These are phyloP conservation scores for Venustaconcha ellipsiformis DNA, from an alignment of 1,140 invertebrate species.

Conservation along the genomic window DNA sequence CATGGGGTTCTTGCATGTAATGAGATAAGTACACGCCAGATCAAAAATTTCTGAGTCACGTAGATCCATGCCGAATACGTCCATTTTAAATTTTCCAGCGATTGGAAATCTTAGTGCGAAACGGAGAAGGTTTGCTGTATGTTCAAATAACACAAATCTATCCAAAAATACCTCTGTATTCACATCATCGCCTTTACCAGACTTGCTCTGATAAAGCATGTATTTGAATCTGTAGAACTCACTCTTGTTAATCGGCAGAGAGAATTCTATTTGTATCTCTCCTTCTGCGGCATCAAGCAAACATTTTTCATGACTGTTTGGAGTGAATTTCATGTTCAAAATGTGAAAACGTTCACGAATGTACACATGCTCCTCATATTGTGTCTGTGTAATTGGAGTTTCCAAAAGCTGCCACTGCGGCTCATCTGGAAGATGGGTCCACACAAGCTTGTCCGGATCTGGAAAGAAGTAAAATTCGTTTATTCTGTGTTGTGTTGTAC, in stretches of 20 bases:
- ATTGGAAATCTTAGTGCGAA: conserved; percentile 60
- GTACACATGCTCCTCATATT: conserved; percentile 45
- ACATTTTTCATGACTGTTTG: conserved; percentile 47
- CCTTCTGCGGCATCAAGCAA: conserved; percentile 48
- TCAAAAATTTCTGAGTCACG: conserved; percentile 58
- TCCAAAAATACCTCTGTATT: conserved; percentile 48
- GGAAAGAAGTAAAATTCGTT: conserved; percentile 67
- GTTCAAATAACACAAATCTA: conserved; percentile 61
- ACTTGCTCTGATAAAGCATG: conserved; percentile 54
- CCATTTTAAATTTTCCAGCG: conserved; percentile 61
- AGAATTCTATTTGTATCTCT: conserved; percentile 55
- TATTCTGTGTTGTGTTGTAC: conserved; percentile 57
- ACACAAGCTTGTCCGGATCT: conserved; percentile 51
- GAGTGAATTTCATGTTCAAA: conserved; percentile 49
- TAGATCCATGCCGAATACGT: conserved; percentile 62
- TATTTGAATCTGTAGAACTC: conserved; percentile 58
- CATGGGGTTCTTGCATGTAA: conserved; percentile 50
- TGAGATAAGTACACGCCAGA: conserved; percentile 62
- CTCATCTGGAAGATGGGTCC: conserved; percentile 51
- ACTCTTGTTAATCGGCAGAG: conserved; percentile 43
- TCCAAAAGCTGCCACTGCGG: conserved; percentile 50
- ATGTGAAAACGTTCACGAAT: conserved; percentile 58
- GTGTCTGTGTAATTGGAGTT: conserved; percentile 29
- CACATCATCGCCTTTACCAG: conserved; percentile 11
- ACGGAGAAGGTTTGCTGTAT: conserved; percentile 46